phyloP scores from a whole-genome alignment of 2,888 invertebrate genomes.

The Syrphus vitripennis region DNA sequence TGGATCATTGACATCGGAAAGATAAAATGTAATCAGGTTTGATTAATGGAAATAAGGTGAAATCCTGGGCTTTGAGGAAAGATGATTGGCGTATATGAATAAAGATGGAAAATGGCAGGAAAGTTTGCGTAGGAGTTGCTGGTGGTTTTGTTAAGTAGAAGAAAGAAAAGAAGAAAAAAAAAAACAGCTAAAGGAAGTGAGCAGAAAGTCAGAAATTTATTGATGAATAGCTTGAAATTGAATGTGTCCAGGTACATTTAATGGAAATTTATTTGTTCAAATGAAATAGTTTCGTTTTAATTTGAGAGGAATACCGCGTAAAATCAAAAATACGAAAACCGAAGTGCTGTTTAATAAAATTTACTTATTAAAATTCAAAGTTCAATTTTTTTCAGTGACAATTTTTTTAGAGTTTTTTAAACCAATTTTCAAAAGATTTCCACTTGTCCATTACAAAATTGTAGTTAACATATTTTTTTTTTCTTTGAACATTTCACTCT shows the following conservation, averaged over 20 bases:
- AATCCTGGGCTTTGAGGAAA: constrained; percentile 41
- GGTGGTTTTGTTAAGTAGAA: background rate
- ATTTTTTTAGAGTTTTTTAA: too few relatives aligned
- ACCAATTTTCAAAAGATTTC: too few relatives aligned
- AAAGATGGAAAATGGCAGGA: background rate
- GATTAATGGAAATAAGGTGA: constrained; percentile 68
- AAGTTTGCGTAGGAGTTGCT: background rate
- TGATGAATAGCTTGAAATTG: constrained; percentile 58
- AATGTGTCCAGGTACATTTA: constrained; percentile 1
- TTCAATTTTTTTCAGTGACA: too few relatives aligned
- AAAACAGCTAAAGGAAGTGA: constrained; percentile 35
- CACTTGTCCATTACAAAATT: too few relatives aligned
- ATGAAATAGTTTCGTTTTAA: too few relatives aligned
- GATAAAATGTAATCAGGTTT: constrained; percentile 65
- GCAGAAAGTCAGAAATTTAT: constrained; percentile 32
- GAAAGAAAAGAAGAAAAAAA: background rate
- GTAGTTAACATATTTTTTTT: too few relatives aligned
- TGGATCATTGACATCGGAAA: constrained; percentile 6
- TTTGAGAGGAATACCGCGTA: too few relatives aligned
- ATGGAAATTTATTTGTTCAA: constrained; percentile 33
- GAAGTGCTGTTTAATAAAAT: too few relatives aligned
- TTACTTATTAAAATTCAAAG: too few relatives aligned
- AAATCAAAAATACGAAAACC: too few relatives aligned
- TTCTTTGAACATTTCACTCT: too few relatives aligned
- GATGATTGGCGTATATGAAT: constrained; percentile 15